Evolutionary conservation across 2,888 invertebrate species (phyloP), one percentile per base, ranked within the genome.

Genomic region (Latrodectus hesperus): DNA sequence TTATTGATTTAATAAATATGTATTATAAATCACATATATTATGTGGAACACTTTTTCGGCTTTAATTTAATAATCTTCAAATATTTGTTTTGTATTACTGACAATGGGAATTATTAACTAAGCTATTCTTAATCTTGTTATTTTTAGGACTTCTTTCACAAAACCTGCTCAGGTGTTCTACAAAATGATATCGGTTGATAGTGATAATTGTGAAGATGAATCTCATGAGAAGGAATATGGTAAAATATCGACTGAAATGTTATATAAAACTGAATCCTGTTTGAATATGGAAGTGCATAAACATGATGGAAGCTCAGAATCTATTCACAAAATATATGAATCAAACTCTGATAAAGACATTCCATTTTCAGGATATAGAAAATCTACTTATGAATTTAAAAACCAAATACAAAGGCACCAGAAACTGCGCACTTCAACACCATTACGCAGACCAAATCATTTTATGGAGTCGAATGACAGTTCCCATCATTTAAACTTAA

Each of bases 181-280:
- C 76, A 88, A 88, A 49, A 84, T 88, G 88, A 88, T 82, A 67
- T 88, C 84, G 55, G 80, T 88, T 14, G 88, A 88, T 51, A 88
- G 88, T 38, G 88, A 88, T 38, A 88, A 84, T 26, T 84, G 80
- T 6, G 86, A 86, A 65, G 12, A 22, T 11, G 83, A 78, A 12
- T 16, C 17, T 49, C 8, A 64, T 10, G 53, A 9, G 0, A 51
- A 26, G 9, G 72, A 77, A 71, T 17, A 38, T 38, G 38, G 38
- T 38, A 38, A 38, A 38, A 38, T 38, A 38, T 16, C 60, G 12
- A 60, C 12, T 16, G 60, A 60, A 12, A 60, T 60, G 60, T 12
- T 16, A 16, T 11, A 16, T 12, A 60, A 60, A 60, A 60, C 60
- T n/a, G n/a, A 12, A 12, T 12, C 12, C 6, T 16, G n/a, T n/a